Evolutionary conservation across 2,888 invertebrate species (phyloP).

Genomic region (Apamea sordens): DNA sequence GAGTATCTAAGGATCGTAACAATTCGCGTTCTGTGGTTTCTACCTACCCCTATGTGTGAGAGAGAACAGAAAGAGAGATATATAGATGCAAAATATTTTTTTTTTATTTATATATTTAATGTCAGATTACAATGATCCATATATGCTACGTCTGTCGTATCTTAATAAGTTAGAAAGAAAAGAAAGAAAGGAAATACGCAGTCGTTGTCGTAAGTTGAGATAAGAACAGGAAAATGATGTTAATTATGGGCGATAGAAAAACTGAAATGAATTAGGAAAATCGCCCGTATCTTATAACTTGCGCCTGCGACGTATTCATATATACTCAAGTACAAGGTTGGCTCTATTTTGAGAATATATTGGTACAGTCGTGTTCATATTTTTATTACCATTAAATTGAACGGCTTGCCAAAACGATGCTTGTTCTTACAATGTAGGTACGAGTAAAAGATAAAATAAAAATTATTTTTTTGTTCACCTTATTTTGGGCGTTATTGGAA

Average conservation of each 20-base stretch:
- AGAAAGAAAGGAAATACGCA: too few relatives aligned
- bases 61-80: background rate
- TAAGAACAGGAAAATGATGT: too few relatives aligned
- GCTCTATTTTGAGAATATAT: constrained; percentile 67
- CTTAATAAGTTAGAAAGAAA: background rate
- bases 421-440: constrained; percentile 11
- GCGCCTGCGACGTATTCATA: constrained; percentile 45
- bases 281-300: constrained; percentile 33
- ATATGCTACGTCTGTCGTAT: background rate
- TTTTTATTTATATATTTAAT: too few relatives aligned
- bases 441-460: constrained; percentile 36
- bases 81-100: background rate
- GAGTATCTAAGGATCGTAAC: too few relatives aligned
- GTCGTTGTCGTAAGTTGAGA: background rate
- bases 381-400: constrained; percentile 55
- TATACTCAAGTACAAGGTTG: constrained; percentile 71
- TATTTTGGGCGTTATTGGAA: constrained; percentile 7
- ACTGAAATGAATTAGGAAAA: background rate
- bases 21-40: too few relatives aligned
- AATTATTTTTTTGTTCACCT: constrained; percentile 1
- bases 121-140: too few relatives aligned
- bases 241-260: background rate
- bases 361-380: constrained; percentile 65
- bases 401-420: constrained; percentile 34
- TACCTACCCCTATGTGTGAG: too few relatives aligned